Percentiles rank a stretch among this genome's conserved stretches.
phyloP scores from a whole-genome alignment of 2,797 vertebrate species.

The Fistularia tabacaria region DNA sequence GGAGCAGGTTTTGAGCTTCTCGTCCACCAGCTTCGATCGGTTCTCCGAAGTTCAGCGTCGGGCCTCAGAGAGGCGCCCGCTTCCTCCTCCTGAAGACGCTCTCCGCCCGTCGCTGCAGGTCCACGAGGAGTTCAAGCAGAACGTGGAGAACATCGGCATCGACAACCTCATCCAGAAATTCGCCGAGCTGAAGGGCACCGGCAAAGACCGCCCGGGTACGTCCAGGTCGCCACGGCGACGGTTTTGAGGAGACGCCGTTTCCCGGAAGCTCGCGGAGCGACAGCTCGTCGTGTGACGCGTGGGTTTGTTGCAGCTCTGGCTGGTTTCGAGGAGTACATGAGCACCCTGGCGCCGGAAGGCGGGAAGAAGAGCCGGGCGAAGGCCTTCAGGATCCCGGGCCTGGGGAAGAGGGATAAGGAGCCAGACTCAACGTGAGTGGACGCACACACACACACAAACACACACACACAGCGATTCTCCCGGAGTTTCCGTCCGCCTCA shows the following conservation, averaged over 20 bases:
- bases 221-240: not conserved
- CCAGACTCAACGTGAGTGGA: slow-evolving; percentile 79
- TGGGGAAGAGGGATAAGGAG: slow-evolving; percentile 86
- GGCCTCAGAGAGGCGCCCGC: no score
- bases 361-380: slow-evolving; percentile 85
- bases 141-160: slow-evolving; percentile 90
- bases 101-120: slow-evolving; percentile 70
- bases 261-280: not conserved
- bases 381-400: slow-evolving; percentile 88
- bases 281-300: no score
- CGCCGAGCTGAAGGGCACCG: slow-evolving; percentile 88
- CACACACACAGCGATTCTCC: not conserved
- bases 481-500: no score
- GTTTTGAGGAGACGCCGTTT: not conserved
- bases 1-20: no score
- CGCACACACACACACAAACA: not conserved
- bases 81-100: no score
- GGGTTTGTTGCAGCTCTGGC: slow-evolving; percentile 69
- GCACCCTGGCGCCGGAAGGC: slow-evolving; percentile 77
- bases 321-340: slow-evolving; percentile 83
- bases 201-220: slow-evolving; percentile 85
- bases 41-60: no score
- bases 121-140: slow-evolving; percentile 95
- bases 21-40: no score
- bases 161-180: slow-evolving; percentile 87